These are phyloP conservation scores for Trichacis sp. DNA, from an alignment of 2,888 invertebrate genomes.

Conservation along the genomic window DNA sequence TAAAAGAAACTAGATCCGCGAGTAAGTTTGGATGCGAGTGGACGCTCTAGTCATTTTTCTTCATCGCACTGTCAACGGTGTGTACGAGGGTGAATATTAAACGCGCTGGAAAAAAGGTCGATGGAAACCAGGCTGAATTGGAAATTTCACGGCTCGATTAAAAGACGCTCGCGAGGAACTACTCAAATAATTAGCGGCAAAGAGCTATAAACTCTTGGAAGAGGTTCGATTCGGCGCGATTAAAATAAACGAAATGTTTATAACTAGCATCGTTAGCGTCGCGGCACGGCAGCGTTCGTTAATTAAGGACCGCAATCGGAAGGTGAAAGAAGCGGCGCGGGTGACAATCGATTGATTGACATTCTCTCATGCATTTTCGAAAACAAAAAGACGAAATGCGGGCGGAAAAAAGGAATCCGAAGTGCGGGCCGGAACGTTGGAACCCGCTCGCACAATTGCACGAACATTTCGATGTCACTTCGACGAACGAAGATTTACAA, in stretches of 20 bases:
- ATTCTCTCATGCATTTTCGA: slow-evolving; percentile 32
- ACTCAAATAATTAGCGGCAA: slow-evolving; percentile 3
- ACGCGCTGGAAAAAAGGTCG: not conserved
- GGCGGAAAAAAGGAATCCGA: too few species aligned
- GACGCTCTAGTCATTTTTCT: slow-evolving; percentile 1
- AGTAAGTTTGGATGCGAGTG: not conserved
- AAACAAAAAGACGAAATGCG: slow-evolving; percentile 25
- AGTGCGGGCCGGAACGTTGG: too few species aligned
- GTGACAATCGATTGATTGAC: slow-evolving; percentile 43
- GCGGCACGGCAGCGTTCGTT: slow-evolving; percentile 15
- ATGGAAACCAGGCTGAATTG: not conserved
- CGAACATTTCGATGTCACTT: too few species aligned
- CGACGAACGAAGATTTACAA: too few species aligned
- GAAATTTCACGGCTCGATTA: not conserved
- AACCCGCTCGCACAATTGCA: too few species aligned
- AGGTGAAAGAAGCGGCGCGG: slow-evolving; percentile 21
- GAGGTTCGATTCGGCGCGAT: not conserved
- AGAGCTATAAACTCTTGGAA: not conserved
- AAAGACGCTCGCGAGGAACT: not conserved
- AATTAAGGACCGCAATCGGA: slow-evolving; percentile 16
- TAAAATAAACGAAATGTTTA: slow-evolving; percentile 4
- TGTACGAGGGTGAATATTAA: not conserved
- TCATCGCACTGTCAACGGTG: not conserved
- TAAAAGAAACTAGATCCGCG: not conserved
- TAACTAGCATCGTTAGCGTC: slow-evolving; percentile 6